A percentile compares a stretch with the other conserved stretches of the same genome.
Evolutionary conservation across 2,888 invertebrate genomes (phyloP).

Genomic region (Drosophila flavopinicola): DNA sequence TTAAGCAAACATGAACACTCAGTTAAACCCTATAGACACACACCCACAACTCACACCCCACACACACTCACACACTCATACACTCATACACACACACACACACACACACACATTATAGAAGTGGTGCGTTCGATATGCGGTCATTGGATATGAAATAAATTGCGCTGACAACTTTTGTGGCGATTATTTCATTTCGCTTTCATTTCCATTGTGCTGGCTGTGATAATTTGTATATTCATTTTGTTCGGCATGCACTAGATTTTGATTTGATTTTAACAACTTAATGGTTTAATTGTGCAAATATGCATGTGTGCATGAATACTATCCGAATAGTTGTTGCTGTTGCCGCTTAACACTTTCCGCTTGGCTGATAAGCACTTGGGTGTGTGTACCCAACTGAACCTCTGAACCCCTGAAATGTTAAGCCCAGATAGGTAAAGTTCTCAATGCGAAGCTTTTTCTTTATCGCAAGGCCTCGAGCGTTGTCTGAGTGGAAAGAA

Average conservation of each 20-base stretch:
- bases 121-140: conserved; percentile 30
- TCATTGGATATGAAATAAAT: conserved; percentile 44
- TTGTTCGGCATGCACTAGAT: conserved; percentile 22
- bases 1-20: conserved; percentile 17
- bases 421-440: conserved; percentile 33
- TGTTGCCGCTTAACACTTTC: conserved; percentile 61
- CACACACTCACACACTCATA: neutral
- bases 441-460: conserved; percentile 21
- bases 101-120: neutral
- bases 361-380: conserved; percentile 48
- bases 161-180: conserved; percentile 31
- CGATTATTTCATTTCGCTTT: conserved; percentile 41
- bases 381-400: conserved; percentile 3
- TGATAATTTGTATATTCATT: conserved; percentile 28
- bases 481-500: neutral
- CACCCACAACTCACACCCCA: neutral
- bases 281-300: conserved; percentile 74
- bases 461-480: neutral
- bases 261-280: conserved; percentile 78
- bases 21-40: conserved; percentile 1
- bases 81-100: neutral
- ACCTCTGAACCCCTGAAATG: conserved; percentile 16
- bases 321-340: conserved; percentile 15
- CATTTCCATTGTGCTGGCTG: conserved; percentile 36
- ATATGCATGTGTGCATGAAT: conserved; percentile 14